Conservation (phyloP, 2,888 invertebrate species). For the Pristionchus japonicus region DNA sequence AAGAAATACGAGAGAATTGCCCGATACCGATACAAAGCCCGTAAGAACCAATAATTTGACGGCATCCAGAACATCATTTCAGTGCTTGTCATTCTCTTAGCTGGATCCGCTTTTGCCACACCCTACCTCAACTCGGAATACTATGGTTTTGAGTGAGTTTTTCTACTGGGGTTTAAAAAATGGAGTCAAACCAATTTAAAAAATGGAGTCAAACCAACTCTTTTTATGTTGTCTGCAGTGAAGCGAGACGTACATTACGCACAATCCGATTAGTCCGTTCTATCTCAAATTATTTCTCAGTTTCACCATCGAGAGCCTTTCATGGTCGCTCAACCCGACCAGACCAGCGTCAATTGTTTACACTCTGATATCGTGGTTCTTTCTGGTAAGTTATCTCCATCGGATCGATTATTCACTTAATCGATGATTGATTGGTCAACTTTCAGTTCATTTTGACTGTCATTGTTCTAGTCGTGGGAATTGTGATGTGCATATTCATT, state of each 20-base stretch:
- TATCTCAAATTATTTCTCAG: not conserved
- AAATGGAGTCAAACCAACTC: too few species aligned
- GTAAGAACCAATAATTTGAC: not conserved
- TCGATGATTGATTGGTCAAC: too few species aligned
- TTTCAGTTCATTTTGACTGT: not conserved
- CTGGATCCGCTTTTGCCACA: not conserved
- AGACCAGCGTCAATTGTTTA: not conserved
- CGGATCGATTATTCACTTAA: too few species aligned
- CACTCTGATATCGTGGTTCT: not conserved
- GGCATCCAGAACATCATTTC: not conserved
- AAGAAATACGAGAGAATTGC: not conserved
- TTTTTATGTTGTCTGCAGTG: too few species aligned
- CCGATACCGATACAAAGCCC: not conserved
- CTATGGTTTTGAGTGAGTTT: slow-evolving; percentile 29
- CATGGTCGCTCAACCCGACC: not conserved
- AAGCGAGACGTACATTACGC: too few species aligned
- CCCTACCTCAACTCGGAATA: slow-evolving; percentile 1
- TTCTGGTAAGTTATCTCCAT: not conserved
- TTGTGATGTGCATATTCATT: not conserved
- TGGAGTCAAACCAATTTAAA: too few species aligned
- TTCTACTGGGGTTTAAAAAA: too few species aligned
- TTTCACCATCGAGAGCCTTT: not conserved
- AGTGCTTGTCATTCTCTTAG: not conserved
- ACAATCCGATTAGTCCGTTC: too few species aligned
- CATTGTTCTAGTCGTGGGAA: not conserved